These are phyloP conservation scores for Fringilla coelebs DNA, from an alignment of 2,797 vertebrate genomes.

Conservation along the genomic window DNA sequence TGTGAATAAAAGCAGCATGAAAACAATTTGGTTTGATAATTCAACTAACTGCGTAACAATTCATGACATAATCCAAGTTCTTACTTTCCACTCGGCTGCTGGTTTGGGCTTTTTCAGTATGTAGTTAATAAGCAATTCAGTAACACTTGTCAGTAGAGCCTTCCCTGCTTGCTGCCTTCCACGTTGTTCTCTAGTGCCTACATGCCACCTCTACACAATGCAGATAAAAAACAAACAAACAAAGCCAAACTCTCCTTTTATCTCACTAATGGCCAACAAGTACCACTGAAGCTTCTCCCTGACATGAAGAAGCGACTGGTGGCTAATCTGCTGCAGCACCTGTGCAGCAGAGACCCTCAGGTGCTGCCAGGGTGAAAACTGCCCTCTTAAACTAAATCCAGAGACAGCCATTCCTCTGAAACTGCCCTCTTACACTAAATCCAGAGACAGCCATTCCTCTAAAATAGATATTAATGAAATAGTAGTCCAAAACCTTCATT, in stretches of 20 bases:
- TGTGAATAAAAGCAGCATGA: not conserved
- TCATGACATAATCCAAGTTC: not conserved
- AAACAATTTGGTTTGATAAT: constrained; percentile 28
- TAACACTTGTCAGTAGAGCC: not conserved
- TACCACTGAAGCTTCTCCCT: not conserved
- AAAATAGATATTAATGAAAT: not conserved
- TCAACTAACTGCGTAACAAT: constrained; percentile 1
- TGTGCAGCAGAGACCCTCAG: not conserved
- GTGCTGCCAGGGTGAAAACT: accelerated
- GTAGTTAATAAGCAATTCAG: not conserved
- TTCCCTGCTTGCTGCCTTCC: not conserved
- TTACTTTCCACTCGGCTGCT: not conserved
- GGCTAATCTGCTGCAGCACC: not conserved
- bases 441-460: not conserved
- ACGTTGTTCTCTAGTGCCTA: not conserved
- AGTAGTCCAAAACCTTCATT: not conserved
- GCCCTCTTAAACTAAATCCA: not conserved
- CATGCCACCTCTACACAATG: not conserved
- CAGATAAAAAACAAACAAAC: not conserved
- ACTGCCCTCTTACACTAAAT: not conserved
- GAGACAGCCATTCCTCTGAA: not conserved
- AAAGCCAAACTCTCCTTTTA: not conserved
- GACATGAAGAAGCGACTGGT: not conserved
- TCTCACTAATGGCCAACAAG: not conserved
- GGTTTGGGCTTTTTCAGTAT: not conserved